phyloP scores from a whole-genome alignment of 2,888 invertebrate species.

The Agriopis aurantiaria region DNA sequence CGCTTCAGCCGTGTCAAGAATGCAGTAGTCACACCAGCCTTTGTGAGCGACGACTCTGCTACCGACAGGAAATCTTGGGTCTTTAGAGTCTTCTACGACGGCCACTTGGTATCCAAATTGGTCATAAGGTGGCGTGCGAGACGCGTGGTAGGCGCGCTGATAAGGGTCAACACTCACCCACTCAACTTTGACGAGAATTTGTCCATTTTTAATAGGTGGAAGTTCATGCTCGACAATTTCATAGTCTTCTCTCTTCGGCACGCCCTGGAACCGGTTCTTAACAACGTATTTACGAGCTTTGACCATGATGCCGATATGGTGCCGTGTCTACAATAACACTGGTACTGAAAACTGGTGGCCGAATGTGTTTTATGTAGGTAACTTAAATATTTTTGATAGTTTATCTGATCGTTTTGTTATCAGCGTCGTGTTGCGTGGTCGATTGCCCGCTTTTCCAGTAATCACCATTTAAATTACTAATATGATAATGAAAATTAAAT shows the following conservation, averaged over 20 bases:
- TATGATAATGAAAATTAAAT: constrained; percentile 2
- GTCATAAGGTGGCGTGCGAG: constrained; percentile 46
- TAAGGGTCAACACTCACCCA: constrained; percentile 70
- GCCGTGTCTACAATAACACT: constrained; percentile 49
- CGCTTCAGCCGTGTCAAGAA: constrained; percentile 46
- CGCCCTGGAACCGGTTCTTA: constrained; percentile 84
- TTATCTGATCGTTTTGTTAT: constrained; percentile 33
- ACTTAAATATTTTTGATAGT: constrained; percentile 28
- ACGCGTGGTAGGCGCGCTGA: constrained; percentile 54
- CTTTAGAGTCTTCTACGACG: constrained; percentile 70
- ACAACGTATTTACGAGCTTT: constrained; percentile 86
- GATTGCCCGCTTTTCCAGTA: constrained; percentile 1
- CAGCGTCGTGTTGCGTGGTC: constrained; percentile 18
- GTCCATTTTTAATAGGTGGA: constrained; percentile 86
- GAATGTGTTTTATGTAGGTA: constrained; percentile 14
- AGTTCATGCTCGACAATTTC: constrained; percentile 87
- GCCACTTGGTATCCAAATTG: constrained; percentile 57
- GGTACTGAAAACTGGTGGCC: constrained; percentile 10
- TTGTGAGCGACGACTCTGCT: constrained; percentile 85
- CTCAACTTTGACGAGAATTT: constrained; percentile 61
- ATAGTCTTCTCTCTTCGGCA: constrained; percentile 87
- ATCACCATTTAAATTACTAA: neutral
- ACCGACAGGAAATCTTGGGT: constrained; percentile 86
- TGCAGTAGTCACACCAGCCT: constrained; percentile 89
- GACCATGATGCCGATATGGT: constrained; percentile 66